A percentile compares a stretch with the other conserved stretches of the same genome.
Conservation (phyloP, 2,797 vertebrate species). For the Menidia menidia region DNA sequence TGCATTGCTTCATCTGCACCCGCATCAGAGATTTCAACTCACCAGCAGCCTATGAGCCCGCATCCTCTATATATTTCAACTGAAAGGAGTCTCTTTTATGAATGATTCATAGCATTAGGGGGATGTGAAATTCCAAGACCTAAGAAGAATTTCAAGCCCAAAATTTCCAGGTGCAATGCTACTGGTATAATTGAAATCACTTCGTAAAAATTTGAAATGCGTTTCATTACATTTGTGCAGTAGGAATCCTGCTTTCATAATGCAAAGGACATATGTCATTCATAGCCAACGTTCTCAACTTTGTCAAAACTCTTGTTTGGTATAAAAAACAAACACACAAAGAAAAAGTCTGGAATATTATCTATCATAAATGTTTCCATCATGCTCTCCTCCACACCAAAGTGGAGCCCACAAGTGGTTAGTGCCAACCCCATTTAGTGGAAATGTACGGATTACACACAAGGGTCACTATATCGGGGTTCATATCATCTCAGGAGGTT, state of each 20-base stretch:
- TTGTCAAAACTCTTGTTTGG: no score
- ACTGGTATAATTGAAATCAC: background rate
- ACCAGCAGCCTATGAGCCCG: conserved; percentile 8
- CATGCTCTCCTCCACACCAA: no score
- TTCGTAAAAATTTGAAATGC: background rate
- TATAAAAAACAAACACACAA: background rate
- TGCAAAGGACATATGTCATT: no score
- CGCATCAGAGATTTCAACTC: conserved; percentile 14
- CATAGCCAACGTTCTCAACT: no score
- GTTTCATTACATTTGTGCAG: no score
- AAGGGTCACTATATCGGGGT: no score
- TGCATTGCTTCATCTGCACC: conserved; percentile 26
- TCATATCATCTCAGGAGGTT: no score
- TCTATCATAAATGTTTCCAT: no score
- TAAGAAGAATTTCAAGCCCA: background rate
- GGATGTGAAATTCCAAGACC: background rate
- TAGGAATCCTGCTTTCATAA: no score
- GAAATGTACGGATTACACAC: background rate
- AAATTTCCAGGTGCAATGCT: background rate
- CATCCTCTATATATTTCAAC: conserved; percentile 23
- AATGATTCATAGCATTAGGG: conserved; percentile 48
- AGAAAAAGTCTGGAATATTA: background rate
- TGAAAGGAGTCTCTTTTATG: conserved; percentile 40
- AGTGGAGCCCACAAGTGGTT: no score
- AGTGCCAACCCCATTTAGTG: no score